Evolutionary conservation across 2,888 invertebrate species (phyloP).

Genomic region (Drosophila gaucha): DNA sequence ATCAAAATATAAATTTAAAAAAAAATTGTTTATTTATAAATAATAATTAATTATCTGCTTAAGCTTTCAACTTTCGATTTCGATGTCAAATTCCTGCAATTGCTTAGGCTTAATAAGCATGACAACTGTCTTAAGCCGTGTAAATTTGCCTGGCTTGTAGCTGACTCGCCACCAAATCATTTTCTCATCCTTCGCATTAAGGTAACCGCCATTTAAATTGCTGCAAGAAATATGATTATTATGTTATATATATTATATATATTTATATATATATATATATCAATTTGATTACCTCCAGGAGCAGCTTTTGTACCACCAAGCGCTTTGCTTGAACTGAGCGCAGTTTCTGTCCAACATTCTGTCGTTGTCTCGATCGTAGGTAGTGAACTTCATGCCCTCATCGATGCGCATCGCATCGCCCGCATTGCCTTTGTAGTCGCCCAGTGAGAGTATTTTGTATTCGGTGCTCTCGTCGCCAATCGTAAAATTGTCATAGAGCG

Average conservation of each 20-base stretch:
- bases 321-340: not conserved
- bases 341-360: slow-evolving; percentile 3
- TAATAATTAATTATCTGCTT: no score
- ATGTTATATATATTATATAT: no score
- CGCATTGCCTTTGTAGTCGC: slow-evolving; percentile 1
- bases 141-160: not conserved
- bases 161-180: slow-evolving; percentile 6
- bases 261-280: no score
- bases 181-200: not conserved
- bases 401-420: slow-evolving; percentile 10
- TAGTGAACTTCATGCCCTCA: slow-evolving; percentile 7
- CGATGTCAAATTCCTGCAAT: not conserved
- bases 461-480: slow-evolving; percentile 1
- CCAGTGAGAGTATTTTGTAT: slow-evolving; percentile 4
- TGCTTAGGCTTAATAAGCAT: slow-evolving; percentile 11
- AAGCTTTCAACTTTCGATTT: no score
- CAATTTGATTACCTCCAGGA: slow-evolving; percentile 13
- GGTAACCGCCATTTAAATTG: slow-evolving; percentile 21
- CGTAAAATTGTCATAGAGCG: slow-evolving; percentile 9
- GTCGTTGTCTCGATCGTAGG: slow-evolving; percentile 13
- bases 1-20: no score
- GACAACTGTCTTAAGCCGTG: not conserved
- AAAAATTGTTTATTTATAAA: no score
- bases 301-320: slow-evolving; percentile 21
- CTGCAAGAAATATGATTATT: no score